Conservation (phyloP, 2,888 invertebrate species). For the Heteropelma amictum region DNA sequence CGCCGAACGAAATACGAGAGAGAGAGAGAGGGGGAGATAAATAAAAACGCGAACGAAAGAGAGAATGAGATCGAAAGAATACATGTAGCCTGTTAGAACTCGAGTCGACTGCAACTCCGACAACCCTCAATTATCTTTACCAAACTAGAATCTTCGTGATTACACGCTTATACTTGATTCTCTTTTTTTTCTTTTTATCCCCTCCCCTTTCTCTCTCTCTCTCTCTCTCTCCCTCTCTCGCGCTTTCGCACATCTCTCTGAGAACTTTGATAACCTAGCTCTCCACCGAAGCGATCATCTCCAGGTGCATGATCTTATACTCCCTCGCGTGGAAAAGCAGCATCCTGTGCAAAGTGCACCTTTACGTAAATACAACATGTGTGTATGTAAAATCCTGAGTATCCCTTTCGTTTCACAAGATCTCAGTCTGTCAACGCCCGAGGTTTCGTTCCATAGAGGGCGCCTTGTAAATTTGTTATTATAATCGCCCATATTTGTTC, state of each 20-base stretch:
- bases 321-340: slow-evolving; percentile 40
- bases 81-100: slow-evolving; percentile 44
- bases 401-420: slow-evolving; percentile 3
- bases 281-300: slow-evolving; percentile 58
- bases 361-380: neutral
- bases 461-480: slow-evolving; percentile 2
- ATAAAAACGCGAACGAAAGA: slow-evolving; percentile 20
- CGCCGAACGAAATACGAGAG: slow-evolving; percentile 10
- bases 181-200: slow-evolving; percentile 31
- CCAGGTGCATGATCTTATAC: slow-evolving; percentile 63
- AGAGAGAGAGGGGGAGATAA: slow-evolving; percentile 22
- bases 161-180: slow-evolving; percentile 63
- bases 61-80: slow-evolving; percentile 17
- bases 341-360: slow-evolving; percentile 29
- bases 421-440: slow-evolving; percentile 19
- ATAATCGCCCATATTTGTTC: neutral
- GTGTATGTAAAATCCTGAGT: slow-evolving; percentile 14
- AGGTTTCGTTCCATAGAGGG: slow-evolving; percentile 17
- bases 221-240: slow-evolving; percentile 2
- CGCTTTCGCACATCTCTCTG: slow-evolving; percentile 7
- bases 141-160: slow-evolving; percentile 76
- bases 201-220: slow-evolving; percentile 18
- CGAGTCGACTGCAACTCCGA: slow-evolving; percentile 58
- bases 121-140: slow-evolving; percentile 75
- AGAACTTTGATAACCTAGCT: slow-evolving; percentile 30